Evolutionary conservation across 2,113 vertebrate genomes (phyloP).

Genomic region (zebrafish (Danio rerio)): DNA sequence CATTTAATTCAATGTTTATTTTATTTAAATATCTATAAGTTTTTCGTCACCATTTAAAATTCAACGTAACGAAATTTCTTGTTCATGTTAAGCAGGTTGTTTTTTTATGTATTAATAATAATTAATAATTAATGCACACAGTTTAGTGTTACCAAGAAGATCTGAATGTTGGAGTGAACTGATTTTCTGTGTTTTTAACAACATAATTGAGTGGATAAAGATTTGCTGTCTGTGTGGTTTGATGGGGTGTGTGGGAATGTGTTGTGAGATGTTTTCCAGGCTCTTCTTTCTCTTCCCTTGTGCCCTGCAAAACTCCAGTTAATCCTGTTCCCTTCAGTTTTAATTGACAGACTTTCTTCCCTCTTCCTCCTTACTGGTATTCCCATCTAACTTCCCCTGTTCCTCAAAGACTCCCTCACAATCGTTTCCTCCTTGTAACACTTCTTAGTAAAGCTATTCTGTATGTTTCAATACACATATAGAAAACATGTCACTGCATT

Average conservation of each 20-base stretch:
- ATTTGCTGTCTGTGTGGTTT: conserved; percentile 51
- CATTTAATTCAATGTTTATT: background rate
- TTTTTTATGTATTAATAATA: background rate
- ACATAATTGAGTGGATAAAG: conserved; percentile 8
- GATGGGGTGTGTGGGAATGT: conserved; percentile 17
- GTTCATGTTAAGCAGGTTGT: background rate
- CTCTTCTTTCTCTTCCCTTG: conserved; percentile 86
- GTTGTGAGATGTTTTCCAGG: conserved; percentile 63
- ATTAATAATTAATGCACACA: background rate
- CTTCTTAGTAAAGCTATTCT: conserved; percentile 8
- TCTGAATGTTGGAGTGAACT: background rate
- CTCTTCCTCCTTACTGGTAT: conserved; percentile 51
- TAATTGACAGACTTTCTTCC: conserved; percentile 54
- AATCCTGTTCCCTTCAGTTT: conserved; percentile 59
- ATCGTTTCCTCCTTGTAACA: conserved; percentile 52
- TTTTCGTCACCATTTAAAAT: conserved; percentile 13
- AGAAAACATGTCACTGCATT: too few relatives aligned
- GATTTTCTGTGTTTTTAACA: background rate
- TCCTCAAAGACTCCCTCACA: conserved; percentile 54
- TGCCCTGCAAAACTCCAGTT: conserved; percentile 69
- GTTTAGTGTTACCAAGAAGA: conserved; percentile 3
- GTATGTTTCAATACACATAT: background rate
- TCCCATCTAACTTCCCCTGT: conserved; percentile 67
- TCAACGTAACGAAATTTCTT: conserved; percentile 10
- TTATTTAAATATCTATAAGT: too few relatives aligned